A percentile compares a stretch with the other conserved stretches of the same genome.
phyloP scores from a whole-genome alignment of 2,797 vertebrate genomes.

The Ispidina picta region DNA sequence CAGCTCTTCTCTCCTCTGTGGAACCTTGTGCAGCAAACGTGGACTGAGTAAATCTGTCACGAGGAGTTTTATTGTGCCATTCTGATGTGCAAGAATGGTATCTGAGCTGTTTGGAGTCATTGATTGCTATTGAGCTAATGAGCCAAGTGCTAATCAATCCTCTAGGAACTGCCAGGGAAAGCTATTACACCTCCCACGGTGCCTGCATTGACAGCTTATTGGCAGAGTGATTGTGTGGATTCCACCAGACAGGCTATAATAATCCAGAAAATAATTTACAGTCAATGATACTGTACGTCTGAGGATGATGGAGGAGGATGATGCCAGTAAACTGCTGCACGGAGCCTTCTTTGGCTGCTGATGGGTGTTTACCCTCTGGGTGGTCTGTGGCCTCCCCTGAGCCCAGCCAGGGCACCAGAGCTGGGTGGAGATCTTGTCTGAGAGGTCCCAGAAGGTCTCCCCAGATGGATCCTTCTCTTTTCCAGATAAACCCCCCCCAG shows the following conservation, averaged over 20 bases:
- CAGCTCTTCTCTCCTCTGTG: not conserved
- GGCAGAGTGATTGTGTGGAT: not conserved
- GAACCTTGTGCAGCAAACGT: not conserved
- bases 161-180: not conserved
- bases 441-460: too few species aligned
- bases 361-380: not conserved
- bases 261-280: not conserved
- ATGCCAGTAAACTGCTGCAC: not conserved
- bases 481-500: too few species aligned
- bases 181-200: not conserved
- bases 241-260: not conserved
- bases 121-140: constrained; percentile 42
- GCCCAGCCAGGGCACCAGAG: accelerated
- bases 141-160: constrained; percentile 26
- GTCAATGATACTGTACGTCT: not conserved
- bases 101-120: constrained; percentile 7
- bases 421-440: not conserved
- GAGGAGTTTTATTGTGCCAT: not conserved
- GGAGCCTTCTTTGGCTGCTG: not conserved
- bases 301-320: not conserved
- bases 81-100: not conserved
- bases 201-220: not conserved
- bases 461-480: too few species aligned
- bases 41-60: not conserved
- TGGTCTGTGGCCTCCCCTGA: accelerated